Conservation (phyloP, 2,113 vertebrate species). For the Apus apus region DNA sequence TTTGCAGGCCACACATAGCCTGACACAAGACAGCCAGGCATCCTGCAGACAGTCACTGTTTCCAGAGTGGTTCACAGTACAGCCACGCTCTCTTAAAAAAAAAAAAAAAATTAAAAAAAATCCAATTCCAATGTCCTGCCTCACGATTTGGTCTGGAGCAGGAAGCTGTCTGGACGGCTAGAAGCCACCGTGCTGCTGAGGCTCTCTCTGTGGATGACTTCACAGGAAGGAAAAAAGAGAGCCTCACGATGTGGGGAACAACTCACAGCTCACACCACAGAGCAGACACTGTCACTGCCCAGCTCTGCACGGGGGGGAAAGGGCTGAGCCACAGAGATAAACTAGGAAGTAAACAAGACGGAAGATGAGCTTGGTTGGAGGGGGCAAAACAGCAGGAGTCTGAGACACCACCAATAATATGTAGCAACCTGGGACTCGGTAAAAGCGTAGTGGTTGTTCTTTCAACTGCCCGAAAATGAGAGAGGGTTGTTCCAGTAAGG, state of each 20-base stretch:
- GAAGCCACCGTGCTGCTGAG: background rate
- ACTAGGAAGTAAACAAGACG: slow-evolving; percentile 47
- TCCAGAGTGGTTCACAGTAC: background rate
- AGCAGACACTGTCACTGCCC: background rate
- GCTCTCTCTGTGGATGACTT: background rate
- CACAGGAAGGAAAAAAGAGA: slow-evolving; percentile 41
- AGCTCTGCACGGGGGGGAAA: background rate
- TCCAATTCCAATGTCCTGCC: background rate
- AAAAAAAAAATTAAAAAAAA: background rate
- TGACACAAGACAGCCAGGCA: background rate
- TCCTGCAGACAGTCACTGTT: background rate
- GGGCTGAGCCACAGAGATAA: slow-evolving; percentile 24
- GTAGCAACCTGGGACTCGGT: accelerated
- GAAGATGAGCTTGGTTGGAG: background rate
- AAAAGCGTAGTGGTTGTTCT: accelerated
- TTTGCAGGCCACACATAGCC: background rate
- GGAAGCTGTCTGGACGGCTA: background rate
- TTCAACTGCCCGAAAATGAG: background rate
- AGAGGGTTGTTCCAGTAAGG: background rate
- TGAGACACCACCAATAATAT: background rate
- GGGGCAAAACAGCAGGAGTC: background rate
- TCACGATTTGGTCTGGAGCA: background rate
- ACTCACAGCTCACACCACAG: background rate
- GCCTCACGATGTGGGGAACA: background rate
- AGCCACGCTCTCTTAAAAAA: background rate